Evolutionary conservation across 2,113 vertebrate species (phyloP).

Genomic region (Phalacrocorax pelagicus): DNA sequence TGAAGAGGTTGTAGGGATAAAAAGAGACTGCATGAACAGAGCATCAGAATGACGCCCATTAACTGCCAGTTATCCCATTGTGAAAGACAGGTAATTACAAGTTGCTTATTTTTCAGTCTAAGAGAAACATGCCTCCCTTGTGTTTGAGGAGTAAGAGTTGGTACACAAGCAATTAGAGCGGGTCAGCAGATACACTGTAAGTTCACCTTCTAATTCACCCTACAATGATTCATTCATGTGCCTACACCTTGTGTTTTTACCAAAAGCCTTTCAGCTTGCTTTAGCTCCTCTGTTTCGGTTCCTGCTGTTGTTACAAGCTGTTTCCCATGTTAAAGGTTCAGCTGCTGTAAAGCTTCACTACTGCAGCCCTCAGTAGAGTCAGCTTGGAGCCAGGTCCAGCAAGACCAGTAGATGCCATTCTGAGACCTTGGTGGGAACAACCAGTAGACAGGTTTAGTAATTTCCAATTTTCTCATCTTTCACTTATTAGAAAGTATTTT

Average conservation of each 20-base stretch:
- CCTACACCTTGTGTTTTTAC: background rate
- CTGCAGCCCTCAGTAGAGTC: background rate
- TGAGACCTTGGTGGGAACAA: background rate
- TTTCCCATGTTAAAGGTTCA: background rate
- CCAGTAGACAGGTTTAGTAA: background rate
- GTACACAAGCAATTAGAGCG: background rate
- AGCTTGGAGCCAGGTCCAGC: rapidly evolving
- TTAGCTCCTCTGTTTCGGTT: background rate
- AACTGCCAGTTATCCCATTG: background rate
- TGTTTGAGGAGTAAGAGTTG: background rate
- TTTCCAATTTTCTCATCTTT: background rate
- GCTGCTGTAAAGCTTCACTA: background rate
- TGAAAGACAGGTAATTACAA: background rate
- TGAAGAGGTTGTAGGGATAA: background rate
- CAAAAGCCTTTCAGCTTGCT: background rate
- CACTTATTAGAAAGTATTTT: background rate
- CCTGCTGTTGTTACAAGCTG: background rate
- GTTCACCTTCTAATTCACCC: background rate
- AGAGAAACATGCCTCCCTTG: background rate
- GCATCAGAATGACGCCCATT: background rate
- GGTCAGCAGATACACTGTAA: background rate
- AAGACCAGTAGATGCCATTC: background rate
- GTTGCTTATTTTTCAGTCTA: background rate
- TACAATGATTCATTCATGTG: background rate
- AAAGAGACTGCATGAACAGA: background rate